Base-by-base conservation (phyloP, 2,113 vertebrate genomes). In the Pycnonotus jocosus region DNA sequence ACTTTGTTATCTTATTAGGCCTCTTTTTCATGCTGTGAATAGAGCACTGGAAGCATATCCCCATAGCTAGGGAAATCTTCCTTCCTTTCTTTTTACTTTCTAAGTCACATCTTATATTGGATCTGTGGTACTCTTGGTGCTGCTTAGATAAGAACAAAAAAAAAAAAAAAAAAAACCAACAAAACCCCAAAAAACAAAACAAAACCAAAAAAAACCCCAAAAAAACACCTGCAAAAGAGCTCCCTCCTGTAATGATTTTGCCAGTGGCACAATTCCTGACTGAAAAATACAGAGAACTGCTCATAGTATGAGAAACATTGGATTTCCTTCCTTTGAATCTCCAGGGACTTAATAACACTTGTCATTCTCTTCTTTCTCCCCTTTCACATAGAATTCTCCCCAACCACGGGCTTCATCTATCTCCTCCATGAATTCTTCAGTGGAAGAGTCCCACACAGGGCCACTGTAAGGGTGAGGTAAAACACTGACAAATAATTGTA, bases 1-100 rank as follows among this genome's bases (percentile, higher is more conserved):
- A 85, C 66, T 90, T 85, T 47, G 65, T 86, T 95, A 72, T 85
- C n/a, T 90, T 77, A 65, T 69, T 56, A 68, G 15, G 8, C 25
- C 17, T 82, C 58, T 56, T 90, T 83, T 80, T 70, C 54, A 48
- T 37, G 47, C 50, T 57, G 18, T 85, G 62, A 91, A 65, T 37
- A 85, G 48, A 61, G 30, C 42, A 27, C 16, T 61, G 30, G 22
- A 60, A 93, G 24, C 51, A 53, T 61, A 71, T 50, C 69, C 88
- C 69, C 88, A 28, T 80, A 93, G 68, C 30, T 22, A 51, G 10
- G 9, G 19, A 86, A 85, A 28, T 3, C 72, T 86, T 51, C 47
- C 42, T 79, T 87, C 18, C 38, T 77, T 89, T 47, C 50, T 69
- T 50, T 82, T 15, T 6, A 10, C 24, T 83, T 82, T 38, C 27